phyloP scores from a whole-genome alignment of 1,140 invertebrate genomes.

The Archivesica marissinica region DNA sequence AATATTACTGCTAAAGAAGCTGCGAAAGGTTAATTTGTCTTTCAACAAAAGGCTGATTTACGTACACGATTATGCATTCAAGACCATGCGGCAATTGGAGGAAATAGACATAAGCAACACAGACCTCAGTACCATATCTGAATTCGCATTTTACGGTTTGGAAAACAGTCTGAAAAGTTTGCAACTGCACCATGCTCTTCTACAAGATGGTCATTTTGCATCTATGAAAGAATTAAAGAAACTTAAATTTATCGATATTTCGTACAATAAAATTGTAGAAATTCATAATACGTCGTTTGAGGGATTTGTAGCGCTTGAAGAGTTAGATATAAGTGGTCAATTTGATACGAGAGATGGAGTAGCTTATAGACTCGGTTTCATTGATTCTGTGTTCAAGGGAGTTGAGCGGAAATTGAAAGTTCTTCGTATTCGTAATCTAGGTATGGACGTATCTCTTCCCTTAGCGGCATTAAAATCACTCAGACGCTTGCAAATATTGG shows the following conservation, averaged over 20 bases:
- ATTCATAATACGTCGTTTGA: slow-evolving; percentile 58
- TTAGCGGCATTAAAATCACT: slow-evolving; percentile 37
- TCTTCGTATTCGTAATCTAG: slow-evolving; percentile 23
- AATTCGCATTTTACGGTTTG: slow-evolving; percentile 33
- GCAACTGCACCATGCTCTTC: slow-evolving; percentile 29
- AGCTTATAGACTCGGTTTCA: slow-evolving; percentile 14
- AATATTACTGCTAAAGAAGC: slow-evolving; percentile 31
- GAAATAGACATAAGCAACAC: slow-evolving; percentile 50
- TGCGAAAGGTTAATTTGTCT: slow-evolving; percentile 48
- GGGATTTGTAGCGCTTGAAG: slow-evolving; percentile 47
- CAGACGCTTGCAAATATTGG: slow-evolving; percentile 2
- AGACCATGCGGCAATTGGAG: slow-evolving; percentile 10
- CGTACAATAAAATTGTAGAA: slow-evolving; percentile 55
- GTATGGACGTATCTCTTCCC: slow-evolving; percentile 17
- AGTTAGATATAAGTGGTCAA: slow-evolving; percentile 58
- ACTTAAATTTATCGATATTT: slow-evolving; percentile 46
- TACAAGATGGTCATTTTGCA: slow-evolving; percentile 48
- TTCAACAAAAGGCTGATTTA: slow-evolving; percentile 48
- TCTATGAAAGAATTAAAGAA: slow-evolving; percentile 38
- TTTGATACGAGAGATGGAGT: not conserved
- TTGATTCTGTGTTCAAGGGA: slow-evolving; percentile 56
- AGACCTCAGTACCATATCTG: slow-evolving; percentile 25
- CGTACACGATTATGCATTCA: slow-evolving; percentile 54
- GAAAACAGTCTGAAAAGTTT: slow-evolving; percentile 32
- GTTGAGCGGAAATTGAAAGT: slow-evolving; percentile 54